Evolutionary conservation across 2,888 invertebrate species (phyloP).

Genomic region (Capitulum mitella): DNA sequence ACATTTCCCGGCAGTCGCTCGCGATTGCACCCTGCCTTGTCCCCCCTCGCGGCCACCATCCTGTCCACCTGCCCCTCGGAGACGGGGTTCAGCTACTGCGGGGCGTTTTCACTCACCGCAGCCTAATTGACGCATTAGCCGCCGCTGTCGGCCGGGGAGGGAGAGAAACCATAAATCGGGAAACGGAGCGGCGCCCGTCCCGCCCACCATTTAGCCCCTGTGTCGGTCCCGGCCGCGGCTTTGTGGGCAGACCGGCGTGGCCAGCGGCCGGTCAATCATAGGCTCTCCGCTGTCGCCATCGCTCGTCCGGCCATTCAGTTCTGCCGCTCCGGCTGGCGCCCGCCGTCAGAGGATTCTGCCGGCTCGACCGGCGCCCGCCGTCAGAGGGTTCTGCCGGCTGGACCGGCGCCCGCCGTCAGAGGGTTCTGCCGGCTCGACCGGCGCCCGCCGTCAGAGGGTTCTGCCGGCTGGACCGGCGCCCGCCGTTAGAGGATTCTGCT

Average conservation of each 20-base stretch:
- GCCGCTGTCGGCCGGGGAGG: neutral
- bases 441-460: neutral
- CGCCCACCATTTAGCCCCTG: neutral
- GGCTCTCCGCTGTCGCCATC: neutral
- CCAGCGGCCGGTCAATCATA: neutral
- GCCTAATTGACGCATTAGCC: neutral
- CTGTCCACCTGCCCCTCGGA: neutral
- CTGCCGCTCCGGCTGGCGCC: too few species aligned
- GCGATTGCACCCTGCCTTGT: too few species aligned
- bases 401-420: neutral
- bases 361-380: too few species aligned
- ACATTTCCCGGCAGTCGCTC: too few species aligned
- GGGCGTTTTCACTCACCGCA: neutral
- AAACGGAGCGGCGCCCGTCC: neutral
- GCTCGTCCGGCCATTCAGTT: neutral
- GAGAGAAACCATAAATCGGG: neutral
- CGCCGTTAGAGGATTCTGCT: too few species aligned
- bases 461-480: too few species aligned
- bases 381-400: too few species aligned
- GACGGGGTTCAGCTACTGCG: neutral
- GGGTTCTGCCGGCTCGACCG: neutral
- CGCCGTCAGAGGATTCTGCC: too few species aligned
- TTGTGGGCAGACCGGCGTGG: neutral
- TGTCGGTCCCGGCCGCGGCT: neutral
- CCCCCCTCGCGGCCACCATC: too few species aligned